A percentile compares a stretch with the other conserved stretches of the same genome.
phyloP scores from a whole-genome alignment of 2,113 vertebrate species.

The Myodes glareolus region DNA sequence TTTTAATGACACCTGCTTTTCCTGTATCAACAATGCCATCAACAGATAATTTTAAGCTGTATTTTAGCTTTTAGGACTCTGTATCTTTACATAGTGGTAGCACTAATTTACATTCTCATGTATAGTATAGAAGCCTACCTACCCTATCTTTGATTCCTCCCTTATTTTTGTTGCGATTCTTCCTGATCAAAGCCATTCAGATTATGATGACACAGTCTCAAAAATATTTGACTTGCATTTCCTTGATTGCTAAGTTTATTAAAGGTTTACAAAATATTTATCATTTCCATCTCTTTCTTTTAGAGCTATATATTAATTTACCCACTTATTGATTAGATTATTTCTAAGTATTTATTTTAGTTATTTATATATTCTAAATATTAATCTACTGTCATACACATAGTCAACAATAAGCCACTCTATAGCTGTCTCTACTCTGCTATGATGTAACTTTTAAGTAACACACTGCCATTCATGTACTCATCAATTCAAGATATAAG shows the following conservation, averaged over 20 bases:
- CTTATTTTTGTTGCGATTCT: not conserved
- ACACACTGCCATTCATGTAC: not conserved
- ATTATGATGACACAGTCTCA: not conserved
- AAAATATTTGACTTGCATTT: not conserved
- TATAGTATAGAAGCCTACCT: not conserved
- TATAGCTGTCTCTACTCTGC: not conserved
- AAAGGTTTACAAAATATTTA: not conserved
- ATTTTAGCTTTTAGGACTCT: not conserved
- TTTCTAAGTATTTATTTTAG: not conserved
- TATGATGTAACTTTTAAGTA: not conserved
- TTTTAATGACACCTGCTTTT: not conserved
- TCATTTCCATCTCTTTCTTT: not conserved
- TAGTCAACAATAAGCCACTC: not conserved
- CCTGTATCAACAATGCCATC: not conserved
- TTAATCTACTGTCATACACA: not conserved
- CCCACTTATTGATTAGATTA: not conserved
- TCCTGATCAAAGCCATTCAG: too few relatives aligned
- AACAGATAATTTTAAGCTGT: not conserved
- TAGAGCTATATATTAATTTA: not conserved
- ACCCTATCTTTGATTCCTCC: not conserved
- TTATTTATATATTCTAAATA: not conserved
- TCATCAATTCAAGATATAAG: not conserved
- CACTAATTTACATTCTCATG: not conserved
- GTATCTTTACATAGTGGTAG: not conserved
- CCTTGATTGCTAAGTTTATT: not conserved